phyloP scores from a whole-genome alignment of 1,140 invertebrate genomes.

The Drosophila nigrodunni region DNA sequence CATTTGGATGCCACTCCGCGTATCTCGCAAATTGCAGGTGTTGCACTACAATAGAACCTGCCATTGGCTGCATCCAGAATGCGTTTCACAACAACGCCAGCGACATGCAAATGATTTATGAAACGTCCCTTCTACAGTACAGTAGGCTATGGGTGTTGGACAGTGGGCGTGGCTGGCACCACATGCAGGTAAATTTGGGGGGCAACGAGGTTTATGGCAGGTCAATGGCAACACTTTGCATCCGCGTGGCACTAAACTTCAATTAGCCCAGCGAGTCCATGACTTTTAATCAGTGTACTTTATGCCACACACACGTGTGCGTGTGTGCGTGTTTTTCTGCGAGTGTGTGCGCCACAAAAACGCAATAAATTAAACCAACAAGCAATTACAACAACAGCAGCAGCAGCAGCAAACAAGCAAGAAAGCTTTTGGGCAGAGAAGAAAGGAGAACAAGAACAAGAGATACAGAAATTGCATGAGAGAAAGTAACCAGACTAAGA shows the following conservation, averaged over 20 bases:
- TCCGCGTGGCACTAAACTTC: slow-evolving; percentile 73
- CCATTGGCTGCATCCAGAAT: slow-evolving; percentile 8
- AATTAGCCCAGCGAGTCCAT: slow-evolving; percentile 76
- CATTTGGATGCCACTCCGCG: slow-evolving; percentile 1
- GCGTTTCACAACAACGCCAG: slow-evolving; percentile 38
- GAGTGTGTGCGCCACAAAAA: slow-evolving; percentile 35
- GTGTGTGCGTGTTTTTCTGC: slow-evolving; percentile 45
- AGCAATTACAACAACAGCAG: slow-evolving; percentile 66
- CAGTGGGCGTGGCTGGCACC: background rate
- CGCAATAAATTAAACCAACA: slow-evolving; percentile 78
- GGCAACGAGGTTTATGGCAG: slow-evolving; percentile 4
- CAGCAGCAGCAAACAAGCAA: background rate
- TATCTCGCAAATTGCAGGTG: slow-evolving; percentile 24
- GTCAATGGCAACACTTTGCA: slow-evolving; percentile 33
- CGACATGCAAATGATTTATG: slow-evolving; percentile 71
- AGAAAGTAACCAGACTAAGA: too few species aligned
- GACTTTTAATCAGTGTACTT: slow-evolving; percentile 81
- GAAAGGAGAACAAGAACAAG: too few species aligned
- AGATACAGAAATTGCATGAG: too few species aligned
- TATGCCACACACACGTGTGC: slow-evolving; percentile 46
- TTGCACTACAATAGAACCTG: slow-evolving; percentile 20
- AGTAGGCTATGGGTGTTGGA: background rate
- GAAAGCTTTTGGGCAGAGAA: too few species aligned
- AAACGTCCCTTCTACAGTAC: background rate
- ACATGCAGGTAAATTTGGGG: background rate